Conservation (phyloP, 2,113 vertebrate genomes). For the Prietella phreatophila region DNA sequence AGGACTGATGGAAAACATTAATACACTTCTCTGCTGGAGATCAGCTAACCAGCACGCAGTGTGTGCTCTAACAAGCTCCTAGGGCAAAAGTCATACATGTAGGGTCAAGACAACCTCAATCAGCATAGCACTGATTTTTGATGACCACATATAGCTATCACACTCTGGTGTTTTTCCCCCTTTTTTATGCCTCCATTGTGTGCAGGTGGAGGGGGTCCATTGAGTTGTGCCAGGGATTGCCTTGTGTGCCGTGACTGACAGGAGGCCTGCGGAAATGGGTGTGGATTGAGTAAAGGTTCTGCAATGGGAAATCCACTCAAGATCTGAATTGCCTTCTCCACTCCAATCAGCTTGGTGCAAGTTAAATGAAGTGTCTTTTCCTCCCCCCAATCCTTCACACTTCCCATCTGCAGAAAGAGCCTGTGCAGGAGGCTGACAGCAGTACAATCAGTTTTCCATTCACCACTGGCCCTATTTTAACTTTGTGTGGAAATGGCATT, state of each 20-base stretch:
- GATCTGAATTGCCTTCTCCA: slow-evolving; percentile 99
- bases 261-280: slow-evolving; percentile 79
- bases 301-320: slow-evolving; percentile 99
- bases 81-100: slow-evolving; percentile 40
- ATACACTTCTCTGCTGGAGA: slow-evolving; percentile 77
- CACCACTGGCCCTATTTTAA: slow-evolving; percentile 97
- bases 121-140: slow-evolving; percentile 38
- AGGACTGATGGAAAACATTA: slow-evolving; percentile 79
- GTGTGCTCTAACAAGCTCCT: slow-evolving; percentile 40
- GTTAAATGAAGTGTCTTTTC: slow-evolving; percentile 99
- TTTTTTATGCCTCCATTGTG: slow-evolving; percentile 43
- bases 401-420: slow-evolving; percentile 96
- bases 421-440: slow-evolving; percentile 99
- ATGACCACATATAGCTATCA: slow-evolving; percentile 36
- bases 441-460: slow-evolving; percentile 99
- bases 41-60: slow-evolving; percentile 73
- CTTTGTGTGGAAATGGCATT: slow-evolving; percentile 92
- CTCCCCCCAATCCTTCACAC: slow-evolving; percentile 78
- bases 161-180: slow-evolving; percentile 13
- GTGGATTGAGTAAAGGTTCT: slow-evolving; percentile 84
- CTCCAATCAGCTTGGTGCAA: slow-evolving; percentile 99
- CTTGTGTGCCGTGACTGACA: slow-evolving; percentile 80
- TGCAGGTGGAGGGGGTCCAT: slow-evolving; percentile 67
- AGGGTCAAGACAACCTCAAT: slow-evolving; percentile 28
- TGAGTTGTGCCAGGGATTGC: slow-evolving; percentile 80